Evolutionary conservation across 2,888 invertebrate genomes (phyloP).

Genomic region (Cryptus armator): DNA sequence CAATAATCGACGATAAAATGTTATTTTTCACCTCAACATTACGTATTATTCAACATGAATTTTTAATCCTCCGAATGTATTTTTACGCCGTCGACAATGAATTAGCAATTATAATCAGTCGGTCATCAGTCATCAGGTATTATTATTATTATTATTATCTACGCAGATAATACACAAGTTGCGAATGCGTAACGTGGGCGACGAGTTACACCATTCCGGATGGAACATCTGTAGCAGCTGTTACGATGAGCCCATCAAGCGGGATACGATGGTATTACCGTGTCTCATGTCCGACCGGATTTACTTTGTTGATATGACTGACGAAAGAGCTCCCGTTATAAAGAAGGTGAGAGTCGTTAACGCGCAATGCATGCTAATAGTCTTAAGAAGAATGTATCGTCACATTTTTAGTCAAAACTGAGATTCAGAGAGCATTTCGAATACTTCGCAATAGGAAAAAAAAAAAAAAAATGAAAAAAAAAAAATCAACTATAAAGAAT

Average conservation of each 20-base stretch:
- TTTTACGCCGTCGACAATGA: neutral
- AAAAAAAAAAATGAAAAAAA: too few relatives aligned
- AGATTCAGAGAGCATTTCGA: constrained; percentile 15
- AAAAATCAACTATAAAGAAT: too few relatives aligned
- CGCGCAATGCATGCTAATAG: neutral
- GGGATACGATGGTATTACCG: constrained; percentile 94
- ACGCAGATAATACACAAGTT: constrained; percentile 94
- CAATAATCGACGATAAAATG: neutral
- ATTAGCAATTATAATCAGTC: neutral
- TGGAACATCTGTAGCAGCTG: constrained; percentile 99
- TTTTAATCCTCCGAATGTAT: constrained; percentile 4
- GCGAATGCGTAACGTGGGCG: constrained; percentile 90
- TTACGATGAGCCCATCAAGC: constrained; percentile 86
- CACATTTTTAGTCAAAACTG: neutral
- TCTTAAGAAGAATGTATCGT: neutral
- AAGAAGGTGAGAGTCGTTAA: constrained; percentile 87
- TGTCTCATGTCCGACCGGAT: constrained; percentile 93
- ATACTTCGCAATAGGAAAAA: neutral
- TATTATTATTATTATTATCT: neutral
- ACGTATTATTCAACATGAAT: neutral
- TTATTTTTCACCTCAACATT: neutral
- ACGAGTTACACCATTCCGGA: constrained; percentile 98
- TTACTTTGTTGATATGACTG: constrained; percentile 93
- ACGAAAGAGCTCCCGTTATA: constrained; percentile 90
- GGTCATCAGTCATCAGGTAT: too few relatives aligned